A percentile compares a stretch with the other conserved stretches of the same genome.
These are phyloP conservation scores for Daphoenositta chrysoptera DNA, from an alignment of 2,113 vertebrate species.

Conservation along the genomic window DNA sequence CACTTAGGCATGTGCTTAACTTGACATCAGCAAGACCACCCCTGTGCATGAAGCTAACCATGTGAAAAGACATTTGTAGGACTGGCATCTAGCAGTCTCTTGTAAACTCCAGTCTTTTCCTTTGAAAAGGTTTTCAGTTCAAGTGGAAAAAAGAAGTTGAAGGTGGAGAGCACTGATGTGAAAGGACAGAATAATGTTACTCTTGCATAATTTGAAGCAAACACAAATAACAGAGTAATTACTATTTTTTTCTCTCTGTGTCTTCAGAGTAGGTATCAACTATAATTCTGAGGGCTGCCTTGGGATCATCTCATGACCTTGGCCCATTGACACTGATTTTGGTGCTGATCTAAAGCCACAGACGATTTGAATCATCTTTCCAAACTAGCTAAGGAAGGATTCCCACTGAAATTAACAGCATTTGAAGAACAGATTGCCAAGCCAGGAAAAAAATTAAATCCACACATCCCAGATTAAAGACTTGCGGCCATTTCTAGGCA, in stretches of 20 bases:
- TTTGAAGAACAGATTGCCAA: background rate
- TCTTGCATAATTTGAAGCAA: background rate
- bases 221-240: background rate
- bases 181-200: background rate
- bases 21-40: constrained; percentile 32
- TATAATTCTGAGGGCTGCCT: background rate
- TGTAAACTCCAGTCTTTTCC: background rate
- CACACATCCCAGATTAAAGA: background rate
- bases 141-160: background rate
- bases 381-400: background rate
- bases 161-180: background rate
- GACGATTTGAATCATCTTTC: background rate
- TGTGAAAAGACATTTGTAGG: background rate
- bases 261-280: background rate
- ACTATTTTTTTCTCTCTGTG: background rate
- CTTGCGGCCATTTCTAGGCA: background rate
- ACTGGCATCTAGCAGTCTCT: background rate
- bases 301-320: background rate
- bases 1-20: constrained; percentile 8
- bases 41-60: background rate
- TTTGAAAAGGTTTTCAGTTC: background rate
- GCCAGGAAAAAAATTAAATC: background rate
- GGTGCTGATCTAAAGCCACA: background rate
- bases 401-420: background rate
- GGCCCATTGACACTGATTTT: background rate